Evolutionary conservation across 1,140 invertebrate genomes (phyloP).

Genomic region (Drosophila triauraria): DNA sequence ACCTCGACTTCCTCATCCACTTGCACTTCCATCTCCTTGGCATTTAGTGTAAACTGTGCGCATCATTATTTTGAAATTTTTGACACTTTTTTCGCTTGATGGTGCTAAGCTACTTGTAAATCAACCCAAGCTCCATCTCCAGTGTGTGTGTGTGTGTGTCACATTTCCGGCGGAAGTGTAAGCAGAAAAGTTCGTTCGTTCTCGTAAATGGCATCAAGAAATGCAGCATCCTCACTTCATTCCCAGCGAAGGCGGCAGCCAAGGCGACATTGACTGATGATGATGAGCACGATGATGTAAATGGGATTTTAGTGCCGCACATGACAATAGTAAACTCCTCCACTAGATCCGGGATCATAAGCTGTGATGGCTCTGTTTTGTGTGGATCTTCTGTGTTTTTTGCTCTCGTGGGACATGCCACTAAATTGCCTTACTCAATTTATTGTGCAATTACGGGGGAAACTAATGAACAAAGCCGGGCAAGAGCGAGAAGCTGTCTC

Average conservation of each 20-base stretch:
- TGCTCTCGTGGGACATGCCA: slow-evolving; percentile 59
- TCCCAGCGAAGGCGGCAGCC: slow-evolving; percentile 37
- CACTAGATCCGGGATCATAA: slow-evolving; percentile 72
- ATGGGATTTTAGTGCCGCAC: slow-evolving; percentile 79
- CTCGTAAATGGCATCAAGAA: slow-evolving; percentile 80
- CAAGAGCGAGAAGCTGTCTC: background rate
- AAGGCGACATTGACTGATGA: slow-evolving; percentile 77
- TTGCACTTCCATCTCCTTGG: slow-evolving; percentile 10
- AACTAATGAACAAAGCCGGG: slow-evolving; percentile 65
- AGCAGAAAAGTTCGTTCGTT: slow-evolving; percentile 77
- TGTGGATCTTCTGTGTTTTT: slow-evolving; percentile 20
- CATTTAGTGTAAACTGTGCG: slow-evolving; percentile 77
- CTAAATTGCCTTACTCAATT: slow-evolving; percentile 77
- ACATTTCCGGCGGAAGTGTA: slow-evolving; percentile 81
- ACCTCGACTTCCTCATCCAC: slow-evolving; percentile 8
- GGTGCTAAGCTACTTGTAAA: slow-evolving; percentile 82
- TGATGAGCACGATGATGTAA: slow-evolving; percentile 83
- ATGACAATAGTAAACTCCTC: slow-evolving; percentile 81
- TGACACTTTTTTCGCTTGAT: slow-evolving; percentile 73
- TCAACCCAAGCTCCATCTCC: slow-evolving; percentile 65
- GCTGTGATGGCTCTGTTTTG: slow-evolving; percentile 65
- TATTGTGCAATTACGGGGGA: slow-evolving; percentile 76
- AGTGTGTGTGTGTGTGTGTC: slow-evolving; percentile 38
- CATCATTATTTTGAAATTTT: slow-evolving; percentile 83
- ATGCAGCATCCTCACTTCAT: slow-evolving; percentile 79